Evolutionary conservation across 2,888 invertebrate genomes (phyloP), one percentile per base, ranked within the genome.

Genomic region (Drosophila kambysellisi): DNA sequence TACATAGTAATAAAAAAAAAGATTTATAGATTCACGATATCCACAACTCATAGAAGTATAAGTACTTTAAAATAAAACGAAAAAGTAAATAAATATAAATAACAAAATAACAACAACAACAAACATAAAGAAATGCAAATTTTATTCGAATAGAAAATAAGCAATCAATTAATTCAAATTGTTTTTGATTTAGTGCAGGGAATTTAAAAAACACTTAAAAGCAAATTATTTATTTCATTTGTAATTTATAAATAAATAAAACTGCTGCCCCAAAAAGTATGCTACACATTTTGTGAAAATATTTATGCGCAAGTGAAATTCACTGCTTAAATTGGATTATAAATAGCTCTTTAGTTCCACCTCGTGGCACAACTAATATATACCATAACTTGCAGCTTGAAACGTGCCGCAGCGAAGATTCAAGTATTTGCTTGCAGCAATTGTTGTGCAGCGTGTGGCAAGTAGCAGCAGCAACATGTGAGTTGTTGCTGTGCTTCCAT

Each of bases 401-500:
- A 35, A 9, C 35, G 8, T 2, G n/a, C 25, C 12, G 20, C 20
- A 2, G 15, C 1, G 8, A 5, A 3, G 15, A 20, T 29, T 20
- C 65, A 39, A 17, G 65, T 35, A 65, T 65, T 17, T 20, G 29
- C 12, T 37, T 25, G 37, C 39, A 54, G 37, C 39, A 67, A 39
- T 9, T 50, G 32, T 48, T 65, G 50, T 32, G 53, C 25, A 48
- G 20, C 46, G 37, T 62, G n/a, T 7, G 25, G 25, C 25, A 25
- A 25, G 25, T n/a, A 25, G 20, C 25, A 35, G 25, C 48, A 25
- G 12, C 50, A 20, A 33, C 32, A 37, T 11, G 11, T 58, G 63
- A 58, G 39, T 50, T 41, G 39, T 50, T 41, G 39, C 39, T 9
- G 17, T 9, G 29, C n/a, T 17, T 32, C 30, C n/a, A 25, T 46